phyloP scores from a whole-genome alignment of 2,113 vertebrate genomes.

The Serinus canaria region DNA sequence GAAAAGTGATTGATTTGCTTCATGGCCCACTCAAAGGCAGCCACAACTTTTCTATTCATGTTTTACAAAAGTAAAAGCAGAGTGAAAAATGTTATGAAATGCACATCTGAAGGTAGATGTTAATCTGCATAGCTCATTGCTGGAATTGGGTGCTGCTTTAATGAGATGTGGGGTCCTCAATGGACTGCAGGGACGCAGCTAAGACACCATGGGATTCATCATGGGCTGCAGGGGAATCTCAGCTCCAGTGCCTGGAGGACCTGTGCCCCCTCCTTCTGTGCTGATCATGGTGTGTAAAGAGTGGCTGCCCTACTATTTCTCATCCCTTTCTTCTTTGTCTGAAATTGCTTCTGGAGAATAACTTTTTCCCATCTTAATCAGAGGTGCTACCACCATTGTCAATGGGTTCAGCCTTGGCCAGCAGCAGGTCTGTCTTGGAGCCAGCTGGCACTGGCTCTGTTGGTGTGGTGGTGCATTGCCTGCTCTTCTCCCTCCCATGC shows the following conservation, averaged over 20 bases:
- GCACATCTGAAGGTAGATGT: neutral
- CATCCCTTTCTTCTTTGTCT: neutral
- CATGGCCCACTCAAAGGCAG: neutral
- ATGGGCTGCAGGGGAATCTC: neutral
- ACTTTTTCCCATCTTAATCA: neutral
- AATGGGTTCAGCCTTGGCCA: neutral
- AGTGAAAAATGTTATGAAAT: neutral
- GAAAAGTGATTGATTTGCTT: constrained; percentile 16
- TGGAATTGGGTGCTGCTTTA: neutral
- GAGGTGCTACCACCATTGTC: fast-evolving
- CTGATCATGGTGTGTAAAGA: too few relatives aligned
- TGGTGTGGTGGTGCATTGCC: neutral
- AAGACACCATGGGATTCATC: neutral
- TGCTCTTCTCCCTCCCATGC: neutral
- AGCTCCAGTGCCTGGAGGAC: neutral
- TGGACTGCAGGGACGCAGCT: neutral
- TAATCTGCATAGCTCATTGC: neutral
- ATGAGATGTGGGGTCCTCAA: neutral
- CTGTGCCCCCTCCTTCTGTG: neutral
- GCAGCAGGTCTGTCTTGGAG: neutral
- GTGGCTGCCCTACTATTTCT: neutral
- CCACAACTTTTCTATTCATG: neutral
- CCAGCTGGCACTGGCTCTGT: neutral
- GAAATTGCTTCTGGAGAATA: neutral
- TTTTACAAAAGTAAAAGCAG: neutral